phyloP scores from a whole-genome alignment of 2,797 vertebrate genomes.

The Gila robusta region DNA sequence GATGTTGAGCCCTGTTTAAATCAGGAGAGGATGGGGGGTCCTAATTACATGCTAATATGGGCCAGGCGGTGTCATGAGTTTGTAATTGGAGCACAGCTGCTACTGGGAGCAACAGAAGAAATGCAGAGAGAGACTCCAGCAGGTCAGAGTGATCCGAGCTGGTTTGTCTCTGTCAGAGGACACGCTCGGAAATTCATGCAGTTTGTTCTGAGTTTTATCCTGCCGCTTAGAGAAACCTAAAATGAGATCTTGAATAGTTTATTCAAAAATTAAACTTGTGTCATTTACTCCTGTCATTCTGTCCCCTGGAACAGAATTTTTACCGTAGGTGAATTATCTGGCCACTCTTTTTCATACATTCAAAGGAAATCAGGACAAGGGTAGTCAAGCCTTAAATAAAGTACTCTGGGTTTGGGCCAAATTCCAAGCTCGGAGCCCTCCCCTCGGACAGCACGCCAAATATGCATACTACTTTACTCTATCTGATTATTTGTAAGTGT shows the following conservation, averaged over 20 bases:
- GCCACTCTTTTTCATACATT: background rate
- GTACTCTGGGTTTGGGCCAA: too few species aligned
- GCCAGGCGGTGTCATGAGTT: constrained; percentile 82
- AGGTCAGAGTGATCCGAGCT: constrained; percentile 76
- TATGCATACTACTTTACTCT: too few species aligned
- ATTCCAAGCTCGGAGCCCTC: too few species aligned
- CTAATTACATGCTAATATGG: constrained; percentile 88
- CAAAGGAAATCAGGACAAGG: background rate
- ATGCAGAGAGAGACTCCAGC: constrained; percentile 63
- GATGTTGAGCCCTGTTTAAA: constrained; percentile 70
- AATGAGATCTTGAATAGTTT: background rate
- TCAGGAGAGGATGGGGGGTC: constrained; percentile 77
- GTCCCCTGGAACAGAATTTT: background rate
- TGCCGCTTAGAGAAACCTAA: background rate
- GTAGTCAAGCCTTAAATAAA: background rate
- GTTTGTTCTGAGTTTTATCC: constrained; percentile 9
- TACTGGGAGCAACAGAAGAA: constrained; percentile 78
- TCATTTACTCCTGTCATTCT: background rate
- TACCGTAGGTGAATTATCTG: background rate
- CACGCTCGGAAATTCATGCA: constrained; percentile 68
- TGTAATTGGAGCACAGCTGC: constrained; percentile 89
- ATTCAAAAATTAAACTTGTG: background rate
- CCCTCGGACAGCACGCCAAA: too few species aligned
- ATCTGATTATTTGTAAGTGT: too few species aligned
- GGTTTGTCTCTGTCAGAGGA: constrained; percentile 67